Base-by-base conservation (phyloP, 2,113 vertebrate species). In the Eidolon helvum region DNA sequence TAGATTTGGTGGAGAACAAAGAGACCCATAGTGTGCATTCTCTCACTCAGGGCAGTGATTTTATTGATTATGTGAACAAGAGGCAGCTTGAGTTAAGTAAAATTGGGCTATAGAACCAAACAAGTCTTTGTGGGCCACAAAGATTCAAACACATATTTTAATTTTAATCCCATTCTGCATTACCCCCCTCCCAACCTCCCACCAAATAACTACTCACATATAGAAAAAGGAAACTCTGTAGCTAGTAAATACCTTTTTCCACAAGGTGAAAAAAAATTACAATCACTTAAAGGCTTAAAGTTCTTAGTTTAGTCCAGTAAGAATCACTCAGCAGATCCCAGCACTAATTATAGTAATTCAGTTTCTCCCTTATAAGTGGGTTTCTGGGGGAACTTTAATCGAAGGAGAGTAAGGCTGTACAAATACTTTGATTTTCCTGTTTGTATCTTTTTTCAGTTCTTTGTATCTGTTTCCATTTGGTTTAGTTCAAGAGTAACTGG, bases 341-440 rank as follows among this genome's bases (percentile, higher is more conserved):
- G 86, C 45, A 86, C 75, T 97, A 97, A 96, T 96, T 97, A 92
- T 53, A 95, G 74, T 96, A 95, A 97, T 96, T 96, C 95, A 97
- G 59, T 71, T 69, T 95, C 57, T 90, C 83, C 95, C 90, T 43
- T 90, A 72, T 87, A 93, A 94, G 53, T 96, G 93, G 45, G n/a
- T 92, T 93, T 98, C 80, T 89, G 82, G 74, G 90, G 88, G 69
- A 95, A 95, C 84, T 87, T 97, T 96, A 97, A 95, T 96, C 96
- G 96, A 97, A 96, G 82, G 30, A 72, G 75, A 96, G 21, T 48
- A 86, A 92, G 38, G 33, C 48, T 96, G 45, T 94, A 94, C 50
- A 96, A 93, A 96, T 96, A 88, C 66, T 96, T 96, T 94, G 68
- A 87, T 94, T 97, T 97, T 78, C 95, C 87, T 84, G 38, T 95